Percentiles rank a stretch among this genome's conserved stretches.
These are phyloP conservation scores for Elaeidobius kamerunicus DNA, from an alignment of 2,888 invertebrate genomes.

Conservation along the genomic window DNA sequence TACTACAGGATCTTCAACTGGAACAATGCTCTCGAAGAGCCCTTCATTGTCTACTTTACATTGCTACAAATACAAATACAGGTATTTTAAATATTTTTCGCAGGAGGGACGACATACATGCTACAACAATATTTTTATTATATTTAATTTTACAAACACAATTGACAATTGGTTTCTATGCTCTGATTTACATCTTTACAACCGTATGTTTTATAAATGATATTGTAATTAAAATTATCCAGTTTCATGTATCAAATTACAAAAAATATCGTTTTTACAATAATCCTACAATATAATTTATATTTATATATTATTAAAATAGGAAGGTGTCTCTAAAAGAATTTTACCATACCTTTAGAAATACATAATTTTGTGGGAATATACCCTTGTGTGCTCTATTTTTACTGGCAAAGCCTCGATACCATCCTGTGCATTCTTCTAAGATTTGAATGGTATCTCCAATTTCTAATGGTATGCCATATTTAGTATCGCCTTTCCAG, in stretches of 20 bases:
- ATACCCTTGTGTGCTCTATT: slow-evolving; percentile 66
- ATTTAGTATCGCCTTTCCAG: slow-evolving; percentile 79
- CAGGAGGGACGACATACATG: too few species aligned
- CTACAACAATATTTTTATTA: too few species aligned
- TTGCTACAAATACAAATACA: slow-evolving; percentile 46
- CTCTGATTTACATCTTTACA: too few species aligned
- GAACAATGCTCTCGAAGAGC: slow-evolving; percentile 63
- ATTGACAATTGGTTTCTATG: too few species aligned
- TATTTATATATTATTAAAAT: too few species aligned
- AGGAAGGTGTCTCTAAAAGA: too few species aligned
- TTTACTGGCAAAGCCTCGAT: slow-evolving; percentile 79
- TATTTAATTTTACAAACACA: too few species aligned
- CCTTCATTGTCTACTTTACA: slow-evolving; percentile 83
- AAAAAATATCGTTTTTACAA: too few species aligned
- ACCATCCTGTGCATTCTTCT: slow-evolving; percentile 91
- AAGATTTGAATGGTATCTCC: slow-evolving; percentile 90
- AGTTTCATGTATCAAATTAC: too few species aligned
- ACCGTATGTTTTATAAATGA: too few species aligned
- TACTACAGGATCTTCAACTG: slow-evolving; percentile 86
- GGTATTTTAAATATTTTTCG: too few species aligned
- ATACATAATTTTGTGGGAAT: slow-evolving; percentile 79
- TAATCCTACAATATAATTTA: too few species aligned
- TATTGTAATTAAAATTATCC: not conserved
- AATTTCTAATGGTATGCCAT: slow-evolving; percentile 80
- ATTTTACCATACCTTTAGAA: slow-evolving; percentile 65